Percentiles rank a stretch among this genome's conserved stretches.
Conservation (phyloP, 2,888 invertebrate genomes). For the Lobophora halterata region DNA sequence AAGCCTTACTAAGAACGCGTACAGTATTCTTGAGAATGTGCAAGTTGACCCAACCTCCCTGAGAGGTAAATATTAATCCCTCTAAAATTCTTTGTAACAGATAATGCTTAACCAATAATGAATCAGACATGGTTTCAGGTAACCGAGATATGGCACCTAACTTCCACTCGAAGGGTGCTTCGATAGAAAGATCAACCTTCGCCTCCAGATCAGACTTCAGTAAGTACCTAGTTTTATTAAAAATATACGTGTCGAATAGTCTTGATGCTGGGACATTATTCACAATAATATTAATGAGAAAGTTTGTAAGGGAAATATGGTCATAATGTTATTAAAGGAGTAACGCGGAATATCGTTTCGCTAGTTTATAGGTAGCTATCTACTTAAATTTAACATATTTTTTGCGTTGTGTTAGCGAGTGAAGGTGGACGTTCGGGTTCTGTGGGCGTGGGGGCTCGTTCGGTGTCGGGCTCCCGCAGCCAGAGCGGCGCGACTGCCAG, state of each 20-base stretch:
- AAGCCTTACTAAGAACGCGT: conserved; percentile 61
- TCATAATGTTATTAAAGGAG: too few relatives aligned
- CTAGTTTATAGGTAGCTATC: too few relatives aligned
- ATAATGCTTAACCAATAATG: conserved; percentile 9
- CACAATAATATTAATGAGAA: too few relatives aligned
- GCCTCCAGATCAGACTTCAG: conserved; percentile 65
- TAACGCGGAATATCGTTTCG: too few relatives aligned
- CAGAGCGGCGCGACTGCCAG: conserved; percentile 37
- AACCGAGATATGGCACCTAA: conserved; percentile 58
- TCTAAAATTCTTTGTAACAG: background rate
- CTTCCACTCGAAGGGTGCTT: conserved; percentile 71
- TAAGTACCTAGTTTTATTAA: conserved; percentile 45
- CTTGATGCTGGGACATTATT: too few relatives aligned
- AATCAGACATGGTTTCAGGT: conserved; percentile 42
- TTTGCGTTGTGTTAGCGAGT: conserved; percentile 10
- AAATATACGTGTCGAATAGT: background rate
- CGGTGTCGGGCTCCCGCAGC: conserved; percentile 54
- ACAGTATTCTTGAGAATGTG: conserved; percentile 60
- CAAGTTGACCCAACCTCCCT: conserved; percentile 60
- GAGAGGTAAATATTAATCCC: conserved; percentile 45
- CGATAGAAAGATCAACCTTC: conserved; percentile 74
- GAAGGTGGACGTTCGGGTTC: conserved; percentile 58
- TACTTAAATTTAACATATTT: too few relatives aligned
- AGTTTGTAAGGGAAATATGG: too few relatives aligned
- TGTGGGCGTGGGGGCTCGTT: conserved; percentile 50